Percentiles rank a stretch among this genome's conserved stretches.
Evolutionary conservation across 2,797 vertebrate genomes (phyloP).

Genomic region (Thamnophis elegans): DNA sequence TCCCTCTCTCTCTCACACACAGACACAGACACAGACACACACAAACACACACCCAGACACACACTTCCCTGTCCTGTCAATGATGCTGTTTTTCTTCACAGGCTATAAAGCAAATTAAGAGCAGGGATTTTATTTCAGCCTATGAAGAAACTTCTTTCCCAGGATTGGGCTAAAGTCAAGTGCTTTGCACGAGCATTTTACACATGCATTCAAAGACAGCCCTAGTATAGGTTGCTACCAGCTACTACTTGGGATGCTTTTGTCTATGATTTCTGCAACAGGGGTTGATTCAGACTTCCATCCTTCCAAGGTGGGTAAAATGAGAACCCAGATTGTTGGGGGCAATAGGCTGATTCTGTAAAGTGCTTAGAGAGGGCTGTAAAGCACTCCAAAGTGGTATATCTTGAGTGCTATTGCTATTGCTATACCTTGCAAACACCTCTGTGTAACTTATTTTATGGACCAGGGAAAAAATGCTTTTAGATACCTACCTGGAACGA

Average conservation of each 20-base stretch:
- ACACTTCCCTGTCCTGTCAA: too few relatives aligned
- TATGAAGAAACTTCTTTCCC: background rate
- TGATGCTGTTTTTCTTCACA: background rate
- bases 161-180: background rate
- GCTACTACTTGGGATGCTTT: background rate
- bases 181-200: background rate
- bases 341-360: too few relatives aligned
- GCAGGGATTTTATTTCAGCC: background rate
- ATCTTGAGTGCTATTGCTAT: too few relatives aligned
- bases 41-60: too few relatives aligned
- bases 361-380: too few relatives aligned
- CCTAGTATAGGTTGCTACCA: background rate
- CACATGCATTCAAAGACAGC: background rate
- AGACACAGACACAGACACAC: too few relatives aligned
- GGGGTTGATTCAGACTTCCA: background rate
- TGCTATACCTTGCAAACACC: background rate
- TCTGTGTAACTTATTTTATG: background rate
- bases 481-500: constrained; percentile 81
- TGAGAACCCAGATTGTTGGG: too few relatives aligned
- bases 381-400: too few relatives aligned
- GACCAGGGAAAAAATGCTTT: background rate
- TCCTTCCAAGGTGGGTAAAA: too few relatives aligned
- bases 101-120: background rate
- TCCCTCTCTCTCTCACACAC: too few relatives aligned
- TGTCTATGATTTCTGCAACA: background rate